Evolutionary conservation across 2,113 vertebrate species (phyloP).

Genomic region (Chelonoidis abingdonii): DNA sequence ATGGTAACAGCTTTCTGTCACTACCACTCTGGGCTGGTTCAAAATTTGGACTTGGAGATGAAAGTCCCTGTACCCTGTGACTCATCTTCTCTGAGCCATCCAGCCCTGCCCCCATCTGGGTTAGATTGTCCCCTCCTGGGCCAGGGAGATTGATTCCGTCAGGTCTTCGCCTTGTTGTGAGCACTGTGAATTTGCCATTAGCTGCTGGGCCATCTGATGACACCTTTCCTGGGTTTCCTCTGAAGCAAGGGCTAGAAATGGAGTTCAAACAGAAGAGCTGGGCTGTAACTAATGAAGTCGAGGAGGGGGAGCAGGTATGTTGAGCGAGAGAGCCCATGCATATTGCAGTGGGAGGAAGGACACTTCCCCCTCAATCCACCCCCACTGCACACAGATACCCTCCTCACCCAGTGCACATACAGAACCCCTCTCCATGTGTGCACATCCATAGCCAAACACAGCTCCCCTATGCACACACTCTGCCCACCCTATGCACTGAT

Average conservation of each 20-base stretch:
- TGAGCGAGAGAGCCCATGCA: neutral
- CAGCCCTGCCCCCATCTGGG: neutral
- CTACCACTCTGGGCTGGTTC: neutral
- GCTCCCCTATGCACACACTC: neutral
- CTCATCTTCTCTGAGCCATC: neutral
- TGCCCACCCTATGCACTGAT: neutral
- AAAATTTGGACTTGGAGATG: neutral
- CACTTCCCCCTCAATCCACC: neutral
- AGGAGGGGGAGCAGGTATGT: neutral
- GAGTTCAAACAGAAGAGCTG: conserved; percentile 6
- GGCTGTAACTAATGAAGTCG: neutral
- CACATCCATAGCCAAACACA: neutral
- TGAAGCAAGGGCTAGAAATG: neutral
- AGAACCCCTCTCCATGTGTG: neutral
- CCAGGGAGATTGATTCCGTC: neutral
- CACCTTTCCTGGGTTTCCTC: conserved; percentile 4
- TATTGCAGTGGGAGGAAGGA: neutral
- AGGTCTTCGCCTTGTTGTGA: neutral
- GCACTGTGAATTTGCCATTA: neutral
- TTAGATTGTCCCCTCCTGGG: neutral
- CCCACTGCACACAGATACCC: neutral
- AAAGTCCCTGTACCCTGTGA: neutral
- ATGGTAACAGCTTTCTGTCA: neutral
- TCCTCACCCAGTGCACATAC: neutral
- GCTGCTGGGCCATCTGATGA: neutral